phyloP scores from a whole-genome alignment of 2,797 vertebrate species.

The Crenuchus spilurus region DNA sequence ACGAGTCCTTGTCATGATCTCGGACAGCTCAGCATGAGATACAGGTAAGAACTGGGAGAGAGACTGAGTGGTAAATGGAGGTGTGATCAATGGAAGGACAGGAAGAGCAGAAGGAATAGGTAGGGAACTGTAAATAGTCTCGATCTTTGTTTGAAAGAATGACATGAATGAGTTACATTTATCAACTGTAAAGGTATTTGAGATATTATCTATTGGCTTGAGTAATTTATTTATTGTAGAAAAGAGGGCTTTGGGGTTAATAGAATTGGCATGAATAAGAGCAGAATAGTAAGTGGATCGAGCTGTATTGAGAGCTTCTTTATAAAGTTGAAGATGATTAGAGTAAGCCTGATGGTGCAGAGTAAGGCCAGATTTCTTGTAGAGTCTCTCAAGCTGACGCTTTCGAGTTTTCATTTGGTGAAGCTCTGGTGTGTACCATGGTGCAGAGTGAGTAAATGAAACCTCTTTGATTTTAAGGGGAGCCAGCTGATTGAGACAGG shows the following conservation, averaged over 20 bases:
- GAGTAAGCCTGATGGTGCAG: not conserved
- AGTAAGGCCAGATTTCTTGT: slow-evolving; percentile 18
- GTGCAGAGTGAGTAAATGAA: slow-evolving; percentile 5
- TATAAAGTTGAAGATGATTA: not conserved
- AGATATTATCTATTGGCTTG: not conserved
- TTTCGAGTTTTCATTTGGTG: slow-evolving; percentile 9
- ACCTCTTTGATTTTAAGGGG: not conserved
- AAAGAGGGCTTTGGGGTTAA: not conserved
- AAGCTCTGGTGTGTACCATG: slow-evolving; percentile 24
- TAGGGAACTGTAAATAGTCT: not conserved
- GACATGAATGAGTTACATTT: not conserved
- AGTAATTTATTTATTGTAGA: slow-evolving; percentile 8
- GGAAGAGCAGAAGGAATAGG: no score
- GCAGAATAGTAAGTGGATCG: not conserved
- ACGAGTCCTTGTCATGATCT: not conserved
- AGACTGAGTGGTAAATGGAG: not conserved
- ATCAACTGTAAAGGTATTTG: not conserved
- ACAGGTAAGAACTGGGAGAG: not conserved
- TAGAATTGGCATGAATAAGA: not conserved
- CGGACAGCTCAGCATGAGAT: not conserved
- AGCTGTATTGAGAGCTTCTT: not conserved
- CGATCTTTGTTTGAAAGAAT: slow-evolving; percentile 3
- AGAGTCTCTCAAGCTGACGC: slow-evolving; percentile 2
- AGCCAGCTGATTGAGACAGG: no score
- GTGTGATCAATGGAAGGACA: not conserved